A percentile compares a stretch with the other conserved stretches of the same genome.
Conservation (phyloP, 2,113 vertebrate genomes). For the Podocnemis expansa region DNA sequence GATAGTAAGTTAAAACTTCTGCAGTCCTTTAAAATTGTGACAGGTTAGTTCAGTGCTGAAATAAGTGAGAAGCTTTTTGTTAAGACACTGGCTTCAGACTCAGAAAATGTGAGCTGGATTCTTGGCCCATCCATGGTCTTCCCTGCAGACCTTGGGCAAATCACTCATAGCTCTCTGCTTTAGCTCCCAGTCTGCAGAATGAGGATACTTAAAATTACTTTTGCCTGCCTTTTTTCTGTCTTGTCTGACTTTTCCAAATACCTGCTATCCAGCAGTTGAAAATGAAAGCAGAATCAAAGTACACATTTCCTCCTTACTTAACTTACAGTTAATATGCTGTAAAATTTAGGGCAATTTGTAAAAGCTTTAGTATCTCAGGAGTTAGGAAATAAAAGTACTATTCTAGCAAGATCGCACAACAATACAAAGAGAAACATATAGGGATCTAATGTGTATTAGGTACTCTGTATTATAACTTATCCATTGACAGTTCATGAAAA, state of each 20-base stretch:
- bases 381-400: conserved; percentile 19
- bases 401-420: neutral
- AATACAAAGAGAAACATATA: neutral
- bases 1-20: conserved; percentile 48
- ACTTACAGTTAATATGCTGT: neutral
- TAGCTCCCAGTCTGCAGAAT: conserved; percentile 4
- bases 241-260: neutral
- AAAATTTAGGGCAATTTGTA: neutral
- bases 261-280: neutral
- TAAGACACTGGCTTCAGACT: conserved; percentile 39
- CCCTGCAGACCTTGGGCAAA: conserved; percentile 32
- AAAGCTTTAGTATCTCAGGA: neutral
- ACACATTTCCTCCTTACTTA: neutral
- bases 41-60: conserved; percentile 46
- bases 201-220: conserved; percentile 59
- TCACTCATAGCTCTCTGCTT: conserved; percentile 50
- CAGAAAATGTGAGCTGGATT: conserved; percentile 40
- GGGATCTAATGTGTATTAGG: neutral
- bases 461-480: neutral
- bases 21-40: conserved; percentile 17
- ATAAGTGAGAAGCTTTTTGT: conserved; percentile 53
- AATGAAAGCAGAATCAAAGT: neutral
- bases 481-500: neutral
- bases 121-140: conserved; percentile 37
- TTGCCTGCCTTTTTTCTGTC: conserved; percentile 22